These are phyloP conservation scores for Dicranocentrus wangi DNA, from an alignment of 2,888 invertebrate genomes.

Conservation along the genomic window DNA sequence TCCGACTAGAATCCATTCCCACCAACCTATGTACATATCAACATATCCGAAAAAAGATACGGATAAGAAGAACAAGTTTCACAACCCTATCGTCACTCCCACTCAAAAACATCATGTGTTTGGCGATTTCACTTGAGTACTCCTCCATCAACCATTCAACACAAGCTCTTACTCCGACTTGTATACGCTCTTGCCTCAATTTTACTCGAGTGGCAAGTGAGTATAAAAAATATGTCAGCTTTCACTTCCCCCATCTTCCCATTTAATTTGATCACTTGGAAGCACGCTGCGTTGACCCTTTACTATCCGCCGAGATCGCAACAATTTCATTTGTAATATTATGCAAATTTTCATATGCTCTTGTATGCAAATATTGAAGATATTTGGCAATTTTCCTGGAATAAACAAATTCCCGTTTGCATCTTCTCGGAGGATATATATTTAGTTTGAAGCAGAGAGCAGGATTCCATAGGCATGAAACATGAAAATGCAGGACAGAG, in stretches of 20 bases:
- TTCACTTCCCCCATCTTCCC: conserved; percentile 12
- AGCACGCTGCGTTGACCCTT: conserved; percentile 39
- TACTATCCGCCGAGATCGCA: conserved; percentile 13
- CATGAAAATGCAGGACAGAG: conserved; percentile 1
- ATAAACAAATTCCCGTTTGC: conserved; percentile 56
- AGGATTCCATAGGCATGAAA: too few relatives aligned
- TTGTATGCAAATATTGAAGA: conserved; percentile 57
- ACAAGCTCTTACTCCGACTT: conserved; percentile 28
- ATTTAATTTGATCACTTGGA: conserved; percentile 46
- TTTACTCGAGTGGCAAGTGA: not conserved
- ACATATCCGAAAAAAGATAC: too few relatives aligned
- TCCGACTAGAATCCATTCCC: too few relatives aligned
- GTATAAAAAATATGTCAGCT: conserved; percentile 15
- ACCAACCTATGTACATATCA: too few relatives aligned
- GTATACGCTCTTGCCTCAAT: conserved; percentile 19
- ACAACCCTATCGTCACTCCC: too few relatives aligned
- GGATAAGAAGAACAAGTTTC: too few relatives aligned
- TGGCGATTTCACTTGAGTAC: not conserved
- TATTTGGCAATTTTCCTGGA: conserved; percentile 61
- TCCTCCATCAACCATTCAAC: not conserved
- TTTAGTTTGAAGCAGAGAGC: not conserved
- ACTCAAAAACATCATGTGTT: too few relatives aligned
- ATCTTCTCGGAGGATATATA: conserved; percentile 35
- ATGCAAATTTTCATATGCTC: conserved; percentile 61
- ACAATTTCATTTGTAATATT: conserved; percentile 57